These are phyloP conservation scores for Lamellibrachia satsuma DNA, from an alignment of 2,888 invertebrate species.

Conservation along the genomic window DNA sequence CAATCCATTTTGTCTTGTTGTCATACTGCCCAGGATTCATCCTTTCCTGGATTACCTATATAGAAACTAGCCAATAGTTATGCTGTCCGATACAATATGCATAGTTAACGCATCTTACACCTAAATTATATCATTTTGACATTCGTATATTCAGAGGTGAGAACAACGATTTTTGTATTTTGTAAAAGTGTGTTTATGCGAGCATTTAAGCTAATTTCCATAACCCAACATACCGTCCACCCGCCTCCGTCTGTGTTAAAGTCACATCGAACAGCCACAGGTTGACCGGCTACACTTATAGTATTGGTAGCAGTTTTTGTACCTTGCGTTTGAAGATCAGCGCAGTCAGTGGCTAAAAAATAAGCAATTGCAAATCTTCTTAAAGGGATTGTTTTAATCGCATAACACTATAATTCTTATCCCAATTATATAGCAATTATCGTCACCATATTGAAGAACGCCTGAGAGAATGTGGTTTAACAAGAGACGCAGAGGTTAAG, in stretches of 20 bases:
- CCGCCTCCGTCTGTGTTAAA: not conserved
- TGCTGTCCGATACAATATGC: not conserved
- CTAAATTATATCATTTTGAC: too few species aligned
- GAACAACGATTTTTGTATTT: too few species aligned
- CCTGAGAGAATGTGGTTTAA: too few species aligned
- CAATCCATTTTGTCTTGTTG: not conserved
- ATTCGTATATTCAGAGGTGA: too few species aligned
- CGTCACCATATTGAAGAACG: too few species aligned
- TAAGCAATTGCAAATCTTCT: not conserved
- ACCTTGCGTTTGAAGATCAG: not conserved
- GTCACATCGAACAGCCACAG: not conserved
- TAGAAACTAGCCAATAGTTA: not conserved
- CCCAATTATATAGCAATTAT: too few species aligned
- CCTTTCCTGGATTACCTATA: not conserved
- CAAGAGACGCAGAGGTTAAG: too few species aligned
- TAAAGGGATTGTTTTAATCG: too few species aligned
- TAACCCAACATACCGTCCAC: not conserved
- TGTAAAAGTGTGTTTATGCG: not conserved
- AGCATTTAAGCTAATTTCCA: not conserved
- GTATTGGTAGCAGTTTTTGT: not conserved
- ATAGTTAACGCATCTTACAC: too few species aligned
- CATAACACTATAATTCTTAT: too few species aligned
- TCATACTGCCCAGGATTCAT: not conserved
- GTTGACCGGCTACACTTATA: not conserved
- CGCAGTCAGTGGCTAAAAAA: not conserved